These are phyloP conservation scores for Aselliscus stoliczkanus DNA, from an alignment of 2,797 vertebrate genomes.

Conservation along the genomic window DNA sequence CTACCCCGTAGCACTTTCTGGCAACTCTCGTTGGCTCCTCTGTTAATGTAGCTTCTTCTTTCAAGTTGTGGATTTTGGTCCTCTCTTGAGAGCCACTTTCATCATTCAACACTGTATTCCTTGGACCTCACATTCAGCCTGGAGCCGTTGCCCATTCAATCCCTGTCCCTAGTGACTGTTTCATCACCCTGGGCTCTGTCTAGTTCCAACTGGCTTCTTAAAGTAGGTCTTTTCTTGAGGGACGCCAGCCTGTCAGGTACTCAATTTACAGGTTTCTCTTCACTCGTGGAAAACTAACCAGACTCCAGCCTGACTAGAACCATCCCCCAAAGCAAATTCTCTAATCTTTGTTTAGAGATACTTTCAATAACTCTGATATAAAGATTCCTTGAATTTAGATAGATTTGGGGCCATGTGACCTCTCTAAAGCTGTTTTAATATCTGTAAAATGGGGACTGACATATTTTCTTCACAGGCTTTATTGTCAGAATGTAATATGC, in stretches of 20 bases:
- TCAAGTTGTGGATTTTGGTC: neutral
- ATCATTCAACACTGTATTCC: neutral
- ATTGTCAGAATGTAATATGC: neutral
- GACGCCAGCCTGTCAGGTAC: neutral
- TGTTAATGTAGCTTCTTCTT: conserved; percentile 21
- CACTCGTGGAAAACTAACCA: neutral
- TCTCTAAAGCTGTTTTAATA: neutral
- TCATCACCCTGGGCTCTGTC: neutral
- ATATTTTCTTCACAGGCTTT: neutral
- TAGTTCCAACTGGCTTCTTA: neutral
- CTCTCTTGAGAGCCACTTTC: neutral
- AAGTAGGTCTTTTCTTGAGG: neutral
- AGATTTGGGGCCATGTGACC: neutral
- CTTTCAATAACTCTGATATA: neutral
- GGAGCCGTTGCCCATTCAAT: neutral
- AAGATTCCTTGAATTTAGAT: neutral
- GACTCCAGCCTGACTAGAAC: neutral
- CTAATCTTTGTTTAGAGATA: neutral
- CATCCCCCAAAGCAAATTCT: neutral
- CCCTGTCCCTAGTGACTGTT: neutral
- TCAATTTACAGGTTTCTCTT: neutral
- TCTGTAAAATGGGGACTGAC: neutral
- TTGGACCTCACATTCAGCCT: conserved; percentile 3
- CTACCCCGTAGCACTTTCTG: neutral
- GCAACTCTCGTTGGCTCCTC: conserved; percentile 7